Evolutionary conservation across 2,113 vertebrate genomes (phyloP).

Genomic region (Baryphthengus martii): DNA sequence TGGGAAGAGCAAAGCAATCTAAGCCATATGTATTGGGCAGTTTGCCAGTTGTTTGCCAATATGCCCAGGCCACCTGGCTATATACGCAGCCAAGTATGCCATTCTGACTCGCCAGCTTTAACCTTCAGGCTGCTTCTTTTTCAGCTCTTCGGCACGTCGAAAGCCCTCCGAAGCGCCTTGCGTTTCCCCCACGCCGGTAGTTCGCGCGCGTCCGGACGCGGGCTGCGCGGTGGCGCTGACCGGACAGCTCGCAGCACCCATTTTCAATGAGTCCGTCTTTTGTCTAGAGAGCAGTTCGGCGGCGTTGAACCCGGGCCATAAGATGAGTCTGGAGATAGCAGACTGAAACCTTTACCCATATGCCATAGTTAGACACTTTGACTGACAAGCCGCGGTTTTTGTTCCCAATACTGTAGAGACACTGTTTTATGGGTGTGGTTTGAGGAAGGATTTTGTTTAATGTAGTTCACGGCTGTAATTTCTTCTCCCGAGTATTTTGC

Average conservation of each 20-base stretch:
- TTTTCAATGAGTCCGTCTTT: constrained; percentile 78
- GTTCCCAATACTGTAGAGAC: constrained; percentile 62
- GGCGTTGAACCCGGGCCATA: constrained; percentile 75
- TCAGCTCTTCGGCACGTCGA: constrained; percentile 81
- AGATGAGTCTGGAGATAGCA: constrained; percentile 79
- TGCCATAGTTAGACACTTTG: constrained; percentile 76
- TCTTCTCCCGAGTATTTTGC: constrained; percentile 49
- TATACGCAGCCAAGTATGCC: constrained; percentile 87
- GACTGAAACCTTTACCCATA: constrained; percentile 79
- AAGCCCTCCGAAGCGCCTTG: constrained; percentile 74
- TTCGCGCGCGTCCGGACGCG: constrained; percentile 78
- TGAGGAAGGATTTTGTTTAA: constrained; percentile 64
- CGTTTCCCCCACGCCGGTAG: constrained; percentile 76
- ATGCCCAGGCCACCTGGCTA: constrained; percentile 92
- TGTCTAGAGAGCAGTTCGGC: constrained; percentile 73
- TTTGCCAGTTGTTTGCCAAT: constrained; percentile 91
- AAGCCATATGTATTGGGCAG: constrained; percentile 92
- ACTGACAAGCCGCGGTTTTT: constrained; percentile 71
- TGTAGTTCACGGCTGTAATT: constrained; percentile 58
- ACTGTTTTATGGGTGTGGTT: constrained; percentile 54
- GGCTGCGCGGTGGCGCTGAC: constrained; percentile 73
- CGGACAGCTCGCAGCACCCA: constrained; percentile 79
- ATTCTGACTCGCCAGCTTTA: constrained; percentile 82
- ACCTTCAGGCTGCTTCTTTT: constrained; percentile 84
- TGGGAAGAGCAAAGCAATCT: constrained; percentile 82